Percentiles rank a stretch among this genome's conserved stretches.
Conservation (phyloP, 2,113 vertebrate genomes). For the pig (Sus scrofa) region T2T-Sscrofa CM000812.6:206345501-206346000, state of each 20-base stretch:
- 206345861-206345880: conserved; percentile 75
- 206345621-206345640: conserved; percentile 28
- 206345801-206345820: conserved; percentile 62
- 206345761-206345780: conserved; percentile 77
- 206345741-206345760: background rate
- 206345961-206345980: conserved; percentile 78
- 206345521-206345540: background rate
- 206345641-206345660: conserved; percentile 29
- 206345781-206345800: conserved; percentile 62
- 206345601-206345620: background rate
- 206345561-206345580: background rate
- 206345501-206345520: background rate
- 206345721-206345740: conserved; percentile 67
- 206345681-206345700: conserved; percentile 19
- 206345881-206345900: conserved; percentile 85
- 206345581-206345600: background rate
- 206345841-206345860: conserved; percentile 62
- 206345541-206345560: background rate
- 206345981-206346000: conserved; percentile 58
- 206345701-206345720: conserved; percentile 48
- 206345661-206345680: conserved; percentile 43
- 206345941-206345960: conserved; percentile 70
- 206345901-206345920: conserved; percentile 82
- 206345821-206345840: conserved; percentile 68
- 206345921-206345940: conserved; percentile 69